Evolutionary conservation across 2,113 vertebrate species (phyloP).

Genomic region (Bungarus multicinctus): DNA sequence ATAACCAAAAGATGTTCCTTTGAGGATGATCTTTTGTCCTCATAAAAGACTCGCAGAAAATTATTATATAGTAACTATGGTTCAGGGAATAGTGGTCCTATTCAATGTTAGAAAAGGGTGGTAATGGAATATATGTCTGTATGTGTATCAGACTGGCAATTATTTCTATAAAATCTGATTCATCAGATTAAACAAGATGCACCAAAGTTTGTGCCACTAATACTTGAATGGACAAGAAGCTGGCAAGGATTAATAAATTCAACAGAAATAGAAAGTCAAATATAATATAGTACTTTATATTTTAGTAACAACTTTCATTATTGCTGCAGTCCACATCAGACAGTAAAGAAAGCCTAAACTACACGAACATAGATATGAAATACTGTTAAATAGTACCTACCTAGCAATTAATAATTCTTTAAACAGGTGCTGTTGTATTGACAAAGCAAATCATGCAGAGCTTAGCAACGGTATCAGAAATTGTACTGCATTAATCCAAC

Average conservation of each 20-base stretch:
- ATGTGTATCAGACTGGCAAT: neutral
- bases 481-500: neutral
- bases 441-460: neutral
- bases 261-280: conserved; percentile 34
- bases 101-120: conserved; percentile 11
- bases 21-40: conserved; percentile 11
- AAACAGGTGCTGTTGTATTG: neutral
- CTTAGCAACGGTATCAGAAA: neutral
- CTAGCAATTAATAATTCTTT: neutral
- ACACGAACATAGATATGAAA: neutral
- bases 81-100: conserved; percentile 23
- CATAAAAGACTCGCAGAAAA: conserved; percentile 42
- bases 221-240: conserved; percentile 34
- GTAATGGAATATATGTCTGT: neutral
- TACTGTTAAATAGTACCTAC: neutral
- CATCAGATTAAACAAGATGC: conserved; percentile 18
- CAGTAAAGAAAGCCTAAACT: neutral
- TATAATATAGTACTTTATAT: neutral
- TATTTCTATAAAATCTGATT: conserved; percentile 11
- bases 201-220: conserved; percentile 35
- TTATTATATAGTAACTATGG: conserved; percentile 33
- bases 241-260: conserved; percentile 20
- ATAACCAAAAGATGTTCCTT: conserved; percentile 28
- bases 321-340: neutral
- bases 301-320: neutral